These are phyloP conservation scores for Oxygymnocypris stewartii DNA, from an alignment of 2,113 vertebrate genomes.

Conservation along the genomic window DNA sequence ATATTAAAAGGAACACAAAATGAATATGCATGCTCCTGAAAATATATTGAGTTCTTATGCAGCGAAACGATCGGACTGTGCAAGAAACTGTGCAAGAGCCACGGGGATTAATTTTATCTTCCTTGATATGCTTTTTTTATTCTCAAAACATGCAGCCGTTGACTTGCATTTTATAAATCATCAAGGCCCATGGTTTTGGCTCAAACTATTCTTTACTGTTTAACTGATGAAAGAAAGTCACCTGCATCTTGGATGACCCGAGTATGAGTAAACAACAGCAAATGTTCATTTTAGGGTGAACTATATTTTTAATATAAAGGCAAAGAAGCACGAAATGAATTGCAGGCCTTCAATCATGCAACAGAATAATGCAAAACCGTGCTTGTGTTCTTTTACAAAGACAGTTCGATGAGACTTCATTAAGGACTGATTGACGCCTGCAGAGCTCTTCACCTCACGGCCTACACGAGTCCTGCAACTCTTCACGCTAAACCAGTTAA, in stretches of 20 bases:
- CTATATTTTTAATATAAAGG: not conserved
- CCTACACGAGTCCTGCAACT: conserved; percentile 52
- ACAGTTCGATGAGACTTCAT: conserved; percentile 55
- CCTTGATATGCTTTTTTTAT: too few species aligned
- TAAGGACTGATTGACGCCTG: conserved; percentile 52
- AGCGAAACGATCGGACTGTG: not conserved
- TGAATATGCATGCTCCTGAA: not conserved
- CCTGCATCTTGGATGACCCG: not conserved
- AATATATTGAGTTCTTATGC: not conserved
- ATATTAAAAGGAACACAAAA: too few species aligned
- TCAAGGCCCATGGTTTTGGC: too few species aligned
- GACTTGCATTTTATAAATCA: too few species aligned
- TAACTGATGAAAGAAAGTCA: not conserved
- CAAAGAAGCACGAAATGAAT: conserved; percentile 23
- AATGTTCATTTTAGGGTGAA: not conserved
- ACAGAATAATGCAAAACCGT: conserved; percentile 51
- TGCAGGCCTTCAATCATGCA: conserved; percentile 42
- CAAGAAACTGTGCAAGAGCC: not conserved
- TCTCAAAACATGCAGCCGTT: too few species aligned
- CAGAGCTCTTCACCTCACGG: conserved; percentile 36
- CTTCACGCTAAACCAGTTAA: conserved; percentile 60
- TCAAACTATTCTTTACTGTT: too few species aligned
- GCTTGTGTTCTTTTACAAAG: conserved; percentile 53
- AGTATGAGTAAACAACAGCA: not conserved
- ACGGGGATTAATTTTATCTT: not conserved